Percentiles rank a stretch among this genome's conserved stretches.
Evolutionary conservation across 2,888 invertebrate genomes (phyloP).

Genomic region (Pyrrhosoma nymphula): DNA sequence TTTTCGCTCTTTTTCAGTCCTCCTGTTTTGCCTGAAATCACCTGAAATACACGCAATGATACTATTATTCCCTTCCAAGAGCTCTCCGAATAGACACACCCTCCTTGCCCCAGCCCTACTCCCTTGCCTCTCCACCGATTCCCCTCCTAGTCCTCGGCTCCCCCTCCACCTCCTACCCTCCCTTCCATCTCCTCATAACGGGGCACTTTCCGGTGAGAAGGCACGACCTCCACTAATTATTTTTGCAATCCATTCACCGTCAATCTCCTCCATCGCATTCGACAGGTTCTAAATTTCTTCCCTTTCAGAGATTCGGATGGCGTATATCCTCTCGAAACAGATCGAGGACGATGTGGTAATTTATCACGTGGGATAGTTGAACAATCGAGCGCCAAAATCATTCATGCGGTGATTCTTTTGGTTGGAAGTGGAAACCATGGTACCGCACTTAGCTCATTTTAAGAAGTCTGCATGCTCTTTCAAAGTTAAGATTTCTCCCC

Average conservation of each 20-base stretch:
- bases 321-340: background rate
- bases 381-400: no score
- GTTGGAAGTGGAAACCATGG: no score
- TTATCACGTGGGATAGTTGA: background rate
- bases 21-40: no score
- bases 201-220: conserved; percentile 49
- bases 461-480: no score
- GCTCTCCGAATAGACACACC: background rate
- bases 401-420: no score
- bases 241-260: background rate
- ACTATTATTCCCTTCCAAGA: background rate
- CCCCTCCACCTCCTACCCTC: background rate
- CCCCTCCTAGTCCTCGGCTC: background rate
- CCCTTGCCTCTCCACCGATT: background rate
- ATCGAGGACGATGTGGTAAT: background rate
- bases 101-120: background rate
- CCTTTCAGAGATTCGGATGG: background rate
- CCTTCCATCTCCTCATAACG: background rate
- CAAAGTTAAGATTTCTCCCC: no score
- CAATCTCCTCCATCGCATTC: conserved; percentile 11
- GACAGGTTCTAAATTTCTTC: background rate
- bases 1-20: no score
- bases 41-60: no score
- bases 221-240: conserved; percentile 26
- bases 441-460: no score